Base-by-base conservation (phyloP, 2,888 invertebrate species). In the Sericinus montela region DNA sequence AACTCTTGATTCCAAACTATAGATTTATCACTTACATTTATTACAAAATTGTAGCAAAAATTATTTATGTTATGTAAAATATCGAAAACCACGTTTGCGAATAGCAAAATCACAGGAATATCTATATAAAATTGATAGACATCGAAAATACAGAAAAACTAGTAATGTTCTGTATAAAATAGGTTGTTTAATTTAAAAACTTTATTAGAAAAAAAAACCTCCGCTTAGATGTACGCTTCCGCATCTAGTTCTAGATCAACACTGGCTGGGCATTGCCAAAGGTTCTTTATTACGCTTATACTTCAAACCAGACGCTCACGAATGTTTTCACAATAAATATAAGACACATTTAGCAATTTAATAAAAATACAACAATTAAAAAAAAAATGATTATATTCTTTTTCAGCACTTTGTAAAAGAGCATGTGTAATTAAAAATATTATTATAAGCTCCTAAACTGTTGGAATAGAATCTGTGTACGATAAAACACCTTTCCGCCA, bases 401-500 rank as follows among this genome's bases (percentile, higher is more conserved):
- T 19, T 19, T 19, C 5, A 19, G n/a, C n/a, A n/a, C n/a, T n/a
- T n/a, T 19, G 19, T 19, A 25, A 7, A 25, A 5, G 8, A 2
- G 8, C 8, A 25, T 25, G 8, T 8, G 8, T 25, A 25, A 25
- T 8, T 25, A 25, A 8, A 25, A 25, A 25, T 6, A 25, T 5
- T 8, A 25, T 25, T 25, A 7, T 6, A 7, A 8, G 8, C 1
- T 2, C 8, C 8, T 5, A 6, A 25, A 25, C 25, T 25, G 8
- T 25, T 6, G 3, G 4, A 25, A 25, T 8, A 25, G 8, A 8
- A 53, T 41, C 51, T 45, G 57, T 46, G 55, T 54, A 42, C 42
- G 8, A 51, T 54, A 75, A 79, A 75, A 66, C 62, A 65, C 79
- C 67, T 58, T n/a, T 57, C 55, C 65, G 54, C 64, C 69, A 68